Evolutionary conservation across 1,140 invertebrate genomes (phyloP), one percentile per base, ranked within the genome.

Genomic region (Sminthurides bifidus): DNA sequence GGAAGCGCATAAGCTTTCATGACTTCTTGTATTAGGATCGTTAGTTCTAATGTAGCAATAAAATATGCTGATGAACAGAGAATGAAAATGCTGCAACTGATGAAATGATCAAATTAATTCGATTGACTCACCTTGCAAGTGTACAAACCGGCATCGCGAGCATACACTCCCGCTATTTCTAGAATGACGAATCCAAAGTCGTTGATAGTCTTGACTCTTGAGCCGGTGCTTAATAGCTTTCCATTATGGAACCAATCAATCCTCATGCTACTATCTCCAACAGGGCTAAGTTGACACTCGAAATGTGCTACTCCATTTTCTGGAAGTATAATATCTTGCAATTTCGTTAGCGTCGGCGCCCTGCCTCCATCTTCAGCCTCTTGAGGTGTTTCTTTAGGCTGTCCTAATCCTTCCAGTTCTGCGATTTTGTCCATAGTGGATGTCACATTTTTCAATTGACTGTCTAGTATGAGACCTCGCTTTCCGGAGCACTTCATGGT

Each of bases 231-330:
- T 66, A 94, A 84, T 27, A 88, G 87, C 64, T 81, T 78, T 17
- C 90, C 90, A 71, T 94, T 92, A 61, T 86, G 82, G 79, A 85
- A 92, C 91, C 92, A 95, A 70, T 94, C 89, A 60, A 93, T 89
- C 35, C 84, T 77, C 84, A 92, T 88, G 1, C 82, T 81, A 8
- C 87, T 76, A 73, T 93, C 89, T 51, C 83, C 82, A 1, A 83
- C 80, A 6, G 89, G 92, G 52, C 81, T 80, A 21, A 61, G 45
- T 14, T 54, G 81, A 61, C 87, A 92, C 73, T 95, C 91, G 65
- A 95, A 92, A 70, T 94, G 91, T 57, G 90, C 89, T 44, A 92
- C 73, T 10, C 84, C 81, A 66, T 93, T 93, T 74, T 96, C 92
- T 14, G 77, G 74, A n/a, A 95, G 72, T 15, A 81, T 79, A 46